Evolutionary conservation across 92 coral and sea anemone species (phyloP), one percentile per base, ranked within the genome.

Genomic region (Phymanthus crucifer): DNA sequence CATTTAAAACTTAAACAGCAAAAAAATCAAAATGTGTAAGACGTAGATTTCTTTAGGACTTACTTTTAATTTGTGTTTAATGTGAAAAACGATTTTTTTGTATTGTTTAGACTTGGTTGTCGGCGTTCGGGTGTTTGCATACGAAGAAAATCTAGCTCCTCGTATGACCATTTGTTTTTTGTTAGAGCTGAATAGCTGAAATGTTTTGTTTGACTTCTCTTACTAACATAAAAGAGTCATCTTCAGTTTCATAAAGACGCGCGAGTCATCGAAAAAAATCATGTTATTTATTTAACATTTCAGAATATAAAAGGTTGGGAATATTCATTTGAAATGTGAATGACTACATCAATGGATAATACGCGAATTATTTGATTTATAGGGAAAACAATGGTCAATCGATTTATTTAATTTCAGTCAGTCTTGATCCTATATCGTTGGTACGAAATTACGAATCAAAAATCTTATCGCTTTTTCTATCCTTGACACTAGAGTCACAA

Each of bases 11-110:
- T 80, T 80, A 71, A 71, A 71, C 70, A 32, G 64, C 50, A 71
- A 67, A 56, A 65, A 73, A 73, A 74, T 78, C 74, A 58, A 74
- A 83, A 74, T 69, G 29, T 79, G 74, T 83, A 83, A 85, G 86
- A 78, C 67, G 80, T 79, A 64, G 57, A 87, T 90, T 90, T 92
- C 85, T 83, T 67, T 76, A 70, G 79, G 87, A 87, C 85, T 90
- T 71, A 83, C 74, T 70, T 81, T 86, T 85, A 87, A 87, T 87
- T 85, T 92, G 80, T 66, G 83, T 71, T 86, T 40, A 82, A 64
- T 40, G 40, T 65, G 58, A 74, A 82, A 64, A 34, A 73, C 47
- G 40, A 26, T 64, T 57, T 48, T 58, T 73, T 67, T 27, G 18
- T 71, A 82, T 82, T 82, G 86, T 82, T 82, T 73, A 35, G 74